Conservation (phyloP, 2,888 invertebrate species). For the Drosophila pegasa region DNA sequence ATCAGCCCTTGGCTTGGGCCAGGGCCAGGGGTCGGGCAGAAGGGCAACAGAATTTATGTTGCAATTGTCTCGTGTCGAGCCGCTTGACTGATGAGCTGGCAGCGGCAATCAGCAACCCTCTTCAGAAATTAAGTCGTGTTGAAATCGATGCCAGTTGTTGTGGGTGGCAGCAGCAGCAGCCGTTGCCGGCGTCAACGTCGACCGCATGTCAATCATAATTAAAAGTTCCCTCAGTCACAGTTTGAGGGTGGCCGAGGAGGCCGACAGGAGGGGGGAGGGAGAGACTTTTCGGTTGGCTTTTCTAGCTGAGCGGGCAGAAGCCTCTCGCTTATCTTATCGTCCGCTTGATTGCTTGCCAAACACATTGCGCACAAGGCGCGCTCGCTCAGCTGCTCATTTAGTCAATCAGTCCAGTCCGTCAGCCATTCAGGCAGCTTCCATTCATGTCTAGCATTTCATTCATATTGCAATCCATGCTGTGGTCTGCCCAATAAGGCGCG, state of each 20-base stretch:
- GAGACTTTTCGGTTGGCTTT: slow-evolving; percentile 4
- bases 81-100: slow-evolving; percentile 72
- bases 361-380: slow-evolving; percentile 34
- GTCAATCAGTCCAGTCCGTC: slow-evolving; percentile 26
- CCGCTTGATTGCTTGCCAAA: slow-evolving; percentile 70
- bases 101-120: slow-evolving; percentile 72
- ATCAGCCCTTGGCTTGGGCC: slow-evolving; percentile 10
- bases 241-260: not conserved
- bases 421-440: slow-evolving; percentile 25
- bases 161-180: slow-evolving; percentile 50
- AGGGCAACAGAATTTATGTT: slow-evolving; percentile 52
- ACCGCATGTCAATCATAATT: slow-evolving; percentile 80
- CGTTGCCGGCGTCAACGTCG: slow-evolving; percentile 32
- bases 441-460: slow-evolving; percentile 39
- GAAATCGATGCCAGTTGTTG: slow-evolving; percentile 71
- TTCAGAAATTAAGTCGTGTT: slow-evolving; percentile 77
- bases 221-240: slow-evolving; percentile 56
- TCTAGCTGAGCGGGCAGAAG: slow-evolving; percentile 33
- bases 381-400: slow-evolving; percentile 38
- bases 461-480: slow-evolving; percentile 33
- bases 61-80: slow-evolving; percentile 63
- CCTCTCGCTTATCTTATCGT: slow-evolving; percentile 68
- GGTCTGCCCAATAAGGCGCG: slow-evolving; percentile 59
- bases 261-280: not conserved
- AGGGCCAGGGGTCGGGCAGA: slow-evolving; percentile 47